Evolutionary conservation across 1,140 invertebrate genomes (phyloP).

Genomic region (Bombus waltoni): DNA sequence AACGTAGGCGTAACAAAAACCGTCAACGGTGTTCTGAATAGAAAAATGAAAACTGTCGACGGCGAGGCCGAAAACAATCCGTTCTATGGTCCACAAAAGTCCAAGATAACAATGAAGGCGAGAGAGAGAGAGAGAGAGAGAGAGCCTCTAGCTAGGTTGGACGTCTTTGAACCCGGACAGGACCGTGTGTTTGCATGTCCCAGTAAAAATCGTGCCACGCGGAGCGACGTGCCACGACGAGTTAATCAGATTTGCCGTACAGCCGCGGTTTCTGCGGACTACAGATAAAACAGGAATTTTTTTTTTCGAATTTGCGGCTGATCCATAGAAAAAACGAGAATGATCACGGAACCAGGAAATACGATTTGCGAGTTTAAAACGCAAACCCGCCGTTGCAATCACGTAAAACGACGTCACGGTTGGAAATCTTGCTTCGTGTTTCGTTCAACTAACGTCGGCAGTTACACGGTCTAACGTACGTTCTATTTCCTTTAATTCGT

Average conservation of each 20-base stretch:
- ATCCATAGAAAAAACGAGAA: background rate
- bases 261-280: constrained; percentile 12
- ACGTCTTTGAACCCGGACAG: constrained; percentile 28
- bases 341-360: constrained; percentile 8
- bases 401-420: background rate
- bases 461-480: background rate
- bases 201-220: constrained; percentile 42
- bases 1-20: constrained; percentile 17
- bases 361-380: background rate
- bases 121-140: too few species aligned
- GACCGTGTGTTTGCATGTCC: constrained; percentile 46
- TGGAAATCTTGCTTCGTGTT: constrained; percentile 1
- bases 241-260: constrained; percentile 53
- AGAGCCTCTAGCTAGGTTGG: constrained; percentile 16
- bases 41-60: constrained; percentile 47
- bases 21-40: constrained; percentile 15
- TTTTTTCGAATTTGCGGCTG: constrained; percentile 13
- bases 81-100: constrained; percentile 45
- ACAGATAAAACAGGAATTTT: constrained; percentile 19
- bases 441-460: background rate
- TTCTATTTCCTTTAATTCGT: background rate
- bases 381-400: background rate
- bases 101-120: constrained; percentile 32
- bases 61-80: constrained; percentile 39
- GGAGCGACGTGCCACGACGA: constrained; percentile 21